Evolutionary conservation across 2,888 invertebrate species (phyloP), one percentile per base, ranked within the genome.

Genomic region (Neoaliturus tenellus): DNA sequence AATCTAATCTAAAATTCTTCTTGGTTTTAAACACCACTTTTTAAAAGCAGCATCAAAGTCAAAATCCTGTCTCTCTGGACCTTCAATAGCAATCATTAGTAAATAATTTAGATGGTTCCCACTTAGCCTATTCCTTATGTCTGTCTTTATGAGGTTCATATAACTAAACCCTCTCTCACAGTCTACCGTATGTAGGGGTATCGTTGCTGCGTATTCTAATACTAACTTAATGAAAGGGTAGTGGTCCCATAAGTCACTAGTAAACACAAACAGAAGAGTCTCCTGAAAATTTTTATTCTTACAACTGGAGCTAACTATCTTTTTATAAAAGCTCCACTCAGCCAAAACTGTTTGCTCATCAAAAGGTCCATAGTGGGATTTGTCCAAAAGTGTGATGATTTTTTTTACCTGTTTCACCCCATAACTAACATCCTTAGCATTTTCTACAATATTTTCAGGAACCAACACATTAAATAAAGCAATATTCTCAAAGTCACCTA

Each of bases 161-260:
- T 55, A 55, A 55, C 55, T 55, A 55, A 55, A 55, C 23, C 55
- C 55, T 17, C 55, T 55, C 23, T 55, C 55, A 55, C 55, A 55
- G 23, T 55, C 55, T 55, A 55, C 55, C 5, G 55, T 55, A 17
- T 55, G 55, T 6, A 55, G 55, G 17, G 55, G 23, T 6, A 55
- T 55, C 5, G 55, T 55, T 10, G 55, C 55, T 12, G 44, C 44
- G n/a, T n/a, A n/a, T n/a, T n/a, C n/a, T n/a, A n/a, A n/a, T n/a
- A n/a, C n/a, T n/a, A n/a, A n/a, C n/a, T 12, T 44, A 44, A 8
- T 44, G 10, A 44, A 44, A 44, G 44, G 44, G 8, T 12, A 14
- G 14, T 44, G 8, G 10, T 44, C 44, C 44, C 44, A 44, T 14
- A 44, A 14, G 10, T 44, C 44, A 55, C 17, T 55, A 6, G 20